These are phyloP conservation scores for Plodia interpunctella DNA, from an alignment of 1,140 invertebrate genomes.

Conservation along the genomic window DNA sequence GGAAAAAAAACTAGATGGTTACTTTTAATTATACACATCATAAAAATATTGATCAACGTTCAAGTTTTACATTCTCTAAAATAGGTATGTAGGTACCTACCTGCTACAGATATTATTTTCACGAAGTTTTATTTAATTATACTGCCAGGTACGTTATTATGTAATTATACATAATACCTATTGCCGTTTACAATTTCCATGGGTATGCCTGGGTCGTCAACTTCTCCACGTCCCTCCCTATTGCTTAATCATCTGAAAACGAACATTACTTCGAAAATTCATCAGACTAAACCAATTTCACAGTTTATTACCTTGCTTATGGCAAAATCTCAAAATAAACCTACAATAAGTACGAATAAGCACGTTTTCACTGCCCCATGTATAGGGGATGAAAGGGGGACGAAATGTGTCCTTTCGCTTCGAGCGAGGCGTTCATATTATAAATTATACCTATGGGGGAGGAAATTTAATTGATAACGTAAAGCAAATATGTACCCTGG, in stretches of 20 bases:
- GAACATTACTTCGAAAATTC: background rate
- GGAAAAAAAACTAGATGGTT: too few species aligned
- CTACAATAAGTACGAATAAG: background rate
- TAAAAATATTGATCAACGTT: too few species aligned
- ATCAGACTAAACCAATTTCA: conserved; percentile 16
- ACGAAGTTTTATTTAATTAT: too few species aligned
- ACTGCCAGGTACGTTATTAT: too few species aligned
- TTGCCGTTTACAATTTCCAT: too few species aligned
- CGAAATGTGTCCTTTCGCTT: conserved; percentile 30
- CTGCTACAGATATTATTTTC: too few species aligned
- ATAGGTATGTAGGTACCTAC: too few species aligned
- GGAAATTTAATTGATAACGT: conserved; percentile 37
- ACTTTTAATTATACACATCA: too few species aligned
- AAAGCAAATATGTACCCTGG: conserved; percentile 21
- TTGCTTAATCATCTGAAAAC: background rate
- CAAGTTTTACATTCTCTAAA: too few species aligned
- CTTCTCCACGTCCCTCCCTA: too few species aligned
- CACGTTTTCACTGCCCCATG: background rate
- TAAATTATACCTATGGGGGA: conserved; percentile 21
- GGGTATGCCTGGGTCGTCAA: background rate
- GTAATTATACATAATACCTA: too few species aligned
- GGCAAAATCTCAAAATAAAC: background rate
- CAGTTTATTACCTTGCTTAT: background rate
- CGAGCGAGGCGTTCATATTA: conserved; percentile 18
- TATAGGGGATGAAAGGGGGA: conserved; percentile 23